Evolutionary conservation across 2,888 invertebrate genomes (phyloP).

Genomic region (Pachymerium ferrugineum): DNA sequence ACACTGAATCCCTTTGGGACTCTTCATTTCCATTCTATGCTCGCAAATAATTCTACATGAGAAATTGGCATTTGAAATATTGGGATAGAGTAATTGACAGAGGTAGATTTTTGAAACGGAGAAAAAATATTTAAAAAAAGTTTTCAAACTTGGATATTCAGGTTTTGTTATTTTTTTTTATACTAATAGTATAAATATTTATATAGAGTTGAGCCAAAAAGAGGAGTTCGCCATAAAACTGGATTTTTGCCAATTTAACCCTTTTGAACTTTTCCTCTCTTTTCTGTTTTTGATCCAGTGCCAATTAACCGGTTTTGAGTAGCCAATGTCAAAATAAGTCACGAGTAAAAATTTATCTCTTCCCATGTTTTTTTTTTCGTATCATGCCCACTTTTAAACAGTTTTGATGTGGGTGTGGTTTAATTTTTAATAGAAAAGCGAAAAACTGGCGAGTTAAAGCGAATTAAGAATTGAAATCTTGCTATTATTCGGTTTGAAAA

Average conservation of each 20-base stretch:
- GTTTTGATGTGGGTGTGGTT: neutral
- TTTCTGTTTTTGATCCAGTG: conserved; percentile 2
- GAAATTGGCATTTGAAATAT: conserved; percentile 11
- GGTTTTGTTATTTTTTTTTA: neutral
- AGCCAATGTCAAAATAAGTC: conserved; percentile 24
- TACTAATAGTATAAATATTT: neutral
- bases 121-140: neutral
- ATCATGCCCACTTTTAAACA: too few relatives aligned
- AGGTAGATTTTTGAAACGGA: neutral
- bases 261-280: conserved; percentile 8
- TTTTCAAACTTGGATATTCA: neutral
- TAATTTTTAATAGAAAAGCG: neutral
- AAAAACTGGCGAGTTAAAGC: neutral
- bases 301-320: conserved; percentile 14
- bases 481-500: neutral
- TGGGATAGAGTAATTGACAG: neutral
- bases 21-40: conserved; percentile 21
- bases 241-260: conserved; percentile 22
- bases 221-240: conserved; percentile 12
- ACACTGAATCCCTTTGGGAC: conserved; percentile 3
- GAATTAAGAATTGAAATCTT: conserved; percentile 25
- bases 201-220: neutral
- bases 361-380: neutral
- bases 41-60: conserved; percentile 3
- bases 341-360: neutral